These are phyloP conservation scores for Neosalanx taihuensis DNA, from an alignment of 2,797 vertebrate species.

Conservation along the genomic window DNA sequence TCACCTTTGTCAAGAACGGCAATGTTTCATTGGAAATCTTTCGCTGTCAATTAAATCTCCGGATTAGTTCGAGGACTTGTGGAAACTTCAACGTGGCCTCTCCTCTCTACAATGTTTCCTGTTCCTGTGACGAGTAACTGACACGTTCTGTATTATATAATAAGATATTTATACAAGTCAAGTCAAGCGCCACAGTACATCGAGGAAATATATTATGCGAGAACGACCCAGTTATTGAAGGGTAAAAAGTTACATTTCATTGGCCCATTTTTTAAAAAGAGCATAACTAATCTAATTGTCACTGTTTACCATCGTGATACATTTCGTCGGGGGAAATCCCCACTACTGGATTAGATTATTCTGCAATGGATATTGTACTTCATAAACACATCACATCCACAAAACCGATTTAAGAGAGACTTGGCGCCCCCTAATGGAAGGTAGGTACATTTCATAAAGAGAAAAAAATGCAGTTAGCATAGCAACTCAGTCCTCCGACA, in stretches of 20 bases:
- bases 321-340: too few relatives aligned
- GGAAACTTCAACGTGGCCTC: slow-evolving; percentile 76
- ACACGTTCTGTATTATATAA: neutral
- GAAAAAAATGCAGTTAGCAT: neutral
- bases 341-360: too few relatives aligned
- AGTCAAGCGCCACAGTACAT: neutral
- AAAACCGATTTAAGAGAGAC: neutral
- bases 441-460: neutral
- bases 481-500: too few relatives aligned
- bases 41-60: slow-evolving; percentile 56
- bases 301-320: too few relatives aligned
- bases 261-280: neutral
- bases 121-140: slow-evolving; percentile 60
- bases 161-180: neutral
- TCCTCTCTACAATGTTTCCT: slow-evolving; percentile 48
- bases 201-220: neutral
- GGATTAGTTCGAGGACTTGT: slow-evolving; percentile 28
- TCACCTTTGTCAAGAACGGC: neutral
- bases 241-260: neutral
- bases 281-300: too few relatives aligned
- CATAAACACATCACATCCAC: slow-evolving; percentile 15
- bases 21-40: slow-evolving; percentile 23
- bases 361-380: neutral
- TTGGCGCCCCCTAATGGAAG: slow-evolving; percentile 41
- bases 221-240: neutral